Conservation (phyloP, 2,797 vertebrate species). For the Setipinna tenuifilis region DNA sequence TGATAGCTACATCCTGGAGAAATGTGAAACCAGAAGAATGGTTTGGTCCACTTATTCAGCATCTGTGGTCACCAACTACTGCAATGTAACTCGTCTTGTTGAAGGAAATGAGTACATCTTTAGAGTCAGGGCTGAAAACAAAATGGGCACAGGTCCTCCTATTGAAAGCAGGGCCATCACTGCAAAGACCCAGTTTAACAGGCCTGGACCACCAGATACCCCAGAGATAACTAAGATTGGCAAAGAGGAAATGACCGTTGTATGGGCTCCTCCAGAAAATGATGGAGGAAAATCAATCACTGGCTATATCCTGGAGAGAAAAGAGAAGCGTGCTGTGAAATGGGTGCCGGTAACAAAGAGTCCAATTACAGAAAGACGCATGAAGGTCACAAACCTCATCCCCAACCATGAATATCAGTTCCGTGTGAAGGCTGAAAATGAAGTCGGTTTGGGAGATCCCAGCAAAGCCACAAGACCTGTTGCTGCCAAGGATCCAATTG, state of each 20-base stretch:
- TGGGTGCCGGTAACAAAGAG: constrained; percentile 97
- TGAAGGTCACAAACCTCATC: constrained; percentile 94
- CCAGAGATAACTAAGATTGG: constrained; percentile 95
- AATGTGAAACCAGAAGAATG: constrained; percentile 98
- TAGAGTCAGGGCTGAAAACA: constrained; percentile 96
- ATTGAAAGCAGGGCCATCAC: constrained; percentile 91
- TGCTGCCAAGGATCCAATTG: constrained; percentile 95
- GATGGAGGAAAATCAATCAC: constrained; percentile 98
- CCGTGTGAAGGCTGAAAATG: constrained; percentile 98
- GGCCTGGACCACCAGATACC: constrained; percentile 91
- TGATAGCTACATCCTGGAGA: constrained; percentile 97
- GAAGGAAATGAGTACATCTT: constrained; percentile 99
- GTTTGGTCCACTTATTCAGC: constrained; percentile 96
- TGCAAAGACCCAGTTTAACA: constrained; percentile 91
- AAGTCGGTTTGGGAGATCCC: constrained; percentile 95
- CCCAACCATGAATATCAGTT: constrained; percentile 98
- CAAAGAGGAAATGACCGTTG: constrained; percentile 98
- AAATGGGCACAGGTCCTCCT: constrained; percentile 95
- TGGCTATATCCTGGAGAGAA: constrained; percentile 96
- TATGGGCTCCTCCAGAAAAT: constrained; percentile 96
- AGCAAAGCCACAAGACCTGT: constrained; percentile 95
- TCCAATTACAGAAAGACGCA: constrained; percentile 90
- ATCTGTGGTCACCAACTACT: constrained; percentile 83
- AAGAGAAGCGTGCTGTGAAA: constrained; percentile 89
- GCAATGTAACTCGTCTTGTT: constrained; percentile 90